Percentiles rank a stretch among this genome's conserved stretches.
phyloP scores from a whole-genome alignment of 2,797 vertebrate genomes.

The Ibycter americanus region DNA sequence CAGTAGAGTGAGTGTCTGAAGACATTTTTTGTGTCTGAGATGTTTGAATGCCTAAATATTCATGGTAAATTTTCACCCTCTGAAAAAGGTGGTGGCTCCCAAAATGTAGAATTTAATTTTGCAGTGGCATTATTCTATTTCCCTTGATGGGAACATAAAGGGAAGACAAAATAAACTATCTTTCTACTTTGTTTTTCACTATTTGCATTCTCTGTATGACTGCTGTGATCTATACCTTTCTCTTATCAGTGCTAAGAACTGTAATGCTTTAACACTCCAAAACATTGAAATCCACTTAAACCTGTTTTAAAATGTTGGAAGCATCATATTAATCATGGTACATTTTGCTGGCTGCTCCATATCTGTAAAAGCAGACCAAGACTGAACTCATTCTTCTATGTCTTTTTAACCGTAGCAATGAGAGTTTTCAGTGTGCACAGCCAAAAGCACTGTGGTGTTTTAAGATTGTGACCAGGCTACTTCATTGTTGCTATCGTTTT shows the following conservation, averaged over 20 bases:
- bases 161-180: neutral
- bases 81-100: neutral
- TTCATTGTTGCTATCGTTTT: neutral
- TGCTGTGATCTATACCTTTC: neutral
- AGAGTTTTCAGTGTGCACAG: neutral
- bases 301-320: neutral
- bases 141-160: neutral
- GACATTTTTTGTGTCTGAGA: neutral
- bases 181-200: neutral
- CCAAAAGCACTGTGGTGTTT: neutral
- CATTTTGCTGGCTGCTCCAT: neutral
- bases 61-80: neutral
- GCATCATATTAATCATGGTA: neutral
- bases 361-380: neutral
- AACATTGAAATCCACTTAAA: neutral
- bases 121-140: neutral
- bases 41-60: neutral
- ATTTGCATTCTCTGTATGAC: neutral
- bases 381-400: neutral
- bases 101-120: neutral
- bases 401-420: neutral
- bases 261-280: neutral
- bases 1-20: neutral
- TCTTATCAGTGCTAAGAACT: neutral
- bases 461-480: neutral